Evolutionary conservation across 53 echinoderm and acorn worm species (phyloP).

Genomic region (Echinometra lucunter): DNA sequence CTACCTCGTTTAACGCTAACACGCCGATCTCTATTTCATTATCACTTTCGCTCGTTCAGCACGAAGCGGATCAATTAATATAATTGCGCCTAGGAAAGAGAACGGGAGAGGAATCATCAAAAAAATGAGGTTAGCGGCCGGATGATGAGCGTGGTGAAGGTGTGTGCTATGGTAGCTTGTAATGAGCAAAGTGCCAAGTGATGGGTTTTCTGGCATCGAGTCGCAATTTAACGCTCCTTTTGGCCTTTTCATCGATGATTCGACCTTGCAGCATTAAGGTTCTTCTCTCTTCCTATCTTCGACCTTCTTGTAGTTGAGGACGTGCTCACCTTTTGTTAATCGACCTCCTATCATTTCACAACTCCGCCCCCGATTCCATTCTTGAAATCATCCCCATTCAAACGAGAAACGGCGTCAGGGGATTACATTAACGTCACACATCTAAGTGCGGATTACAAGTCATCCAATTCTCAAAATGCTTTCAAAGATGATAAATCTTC

Average conservation of each 20-base stretch:
- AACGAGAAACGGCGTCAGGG: background rate
- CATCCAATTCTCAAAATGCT: conserved; percentile 41
- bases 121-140: conserved; percentile 31
- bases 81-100: conserved; percentile 55
- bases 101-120: background rate
- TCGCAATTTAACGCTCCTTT: conserved; percentile 66
- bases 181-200: conserved; percentile 50
- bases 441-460: conserved; percentile 26
- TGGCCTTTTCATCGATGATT: conserved; percentile 47
- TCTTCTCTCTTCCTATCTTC: background rate
- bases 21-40: conserved; percentile 65
- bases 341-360: conserved; percentile 32
- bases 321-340: conserved; percentile 43
- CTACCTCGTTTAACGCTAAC: conserved; percentile 60
- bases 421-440: conserved; percentile 27
- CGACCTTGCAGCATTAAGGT: conserved; percentile 21
- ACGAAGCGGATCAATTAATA: conserved; percentile 66
- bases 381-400: background rate
- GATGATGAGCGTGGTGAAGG: conserved; percentile 29
- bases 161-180: conserved; percentile 37
- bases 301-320: conserved; percentile 11
- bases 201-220: conserved; percentile 24
- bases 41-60: conserved; percentile 20
- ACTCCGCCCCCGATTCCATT: background rate
- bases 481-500: background rate